Conservation (phyloP, 2,888 invertebrate species). For the Elysia crispata region DNA sequence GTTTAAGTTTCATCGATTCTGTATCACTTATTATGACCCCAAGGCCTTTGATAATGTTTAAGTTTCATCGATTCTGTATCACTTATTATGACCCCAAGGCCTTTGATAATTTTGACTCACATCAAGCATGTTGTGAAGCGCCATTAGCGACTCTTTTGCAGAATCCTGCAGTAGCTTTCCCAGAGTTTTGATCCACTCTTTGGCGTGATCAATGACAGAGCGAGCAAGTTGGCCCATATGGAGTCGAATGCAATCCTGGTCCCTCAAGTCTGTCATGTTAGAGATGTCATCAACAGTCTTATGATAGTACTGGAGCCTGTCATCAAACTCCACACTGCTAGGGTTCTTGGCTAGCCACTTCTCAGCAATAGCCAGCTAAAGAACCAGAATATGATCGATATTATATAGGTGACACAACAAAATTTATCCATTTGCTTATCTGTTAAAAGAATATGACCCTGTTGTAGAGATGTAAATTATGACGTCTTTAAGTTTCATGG, state of each 20-base stretch:
- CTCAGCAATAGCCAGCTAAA: constrained; percentile 83
- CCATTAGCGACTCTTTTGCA: constrained; percentile 84
- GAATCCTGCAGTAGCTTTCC: constrained; percentile 84
- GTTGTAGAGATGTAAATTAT: no score
- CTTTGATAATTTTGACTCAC: constrained; percentile 77
- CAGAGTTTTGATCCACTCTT: constrained; percentile 87
- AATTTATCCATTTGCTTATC: no score
- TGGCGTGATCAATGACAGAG: constrained; percentile 85
- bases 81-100: no score
- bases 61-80: constrained; percentile 85
- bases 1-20: no score
- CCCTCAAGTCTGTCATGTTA: constrained; percentile 68
- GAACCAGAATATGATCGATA: constrained; percentile 10
- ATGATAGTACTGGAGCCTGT: constrained; percentile 90
- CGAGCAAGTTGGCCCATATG: constrained; percentile 85
- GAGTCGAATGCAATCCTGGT: constrained; percentile 79
- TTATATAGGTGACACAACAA: no score
- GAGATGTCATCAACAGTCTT: constrained; percentile 85
- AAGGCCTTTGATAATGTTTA: no score
- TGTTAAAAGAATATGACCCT: no score
- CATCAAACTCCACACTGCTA: constrained; percentile 85
- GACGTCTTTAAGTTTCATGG: no score
- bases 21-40: no score
- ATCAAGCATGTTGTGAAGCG: constrained; percentile 84
- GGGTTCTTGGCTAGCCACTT: constrained; percentile 85